Percentiles rank a stretch among this genome's conserved stretches.
Evolutionary conservation across 2,888 invertebrate species (phyloP).

Genomic region (Disparrhopalites patrizii): DNA sequence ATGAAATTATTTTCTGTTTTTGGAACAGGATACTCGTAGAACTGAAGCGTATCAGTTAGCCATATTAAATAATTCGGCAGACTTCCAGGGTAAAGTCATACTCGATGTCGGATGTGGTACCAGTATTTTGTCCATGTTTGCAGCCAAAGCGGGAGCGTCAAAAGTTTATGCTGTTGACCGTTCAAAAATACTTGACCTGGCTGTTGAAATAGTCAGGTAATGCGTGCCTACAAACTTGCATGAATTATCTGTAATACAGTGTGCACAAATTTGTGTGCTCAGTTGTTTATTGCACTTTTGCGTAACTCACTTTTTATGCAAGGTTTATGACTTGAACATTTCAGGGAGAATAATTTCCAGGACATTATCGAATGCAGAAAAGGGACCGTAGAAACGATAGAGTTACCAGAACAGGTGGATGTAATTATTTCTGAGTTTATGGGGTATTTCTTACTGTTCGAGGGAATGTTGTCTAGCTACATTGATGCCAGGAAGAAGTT

Average conservation of each 20-base stretch:
- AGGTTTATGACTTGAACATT: slow-evolving; percentile 46
- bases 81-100: slow-evolving; percentile 71
- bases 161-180: slow-evolving; percentile 91
- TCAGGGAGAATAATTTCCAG: slow-evolving; percentile 69
- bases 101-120: slow-evolving; percentile 98
- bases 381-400: slow-evolving; percentile 79
- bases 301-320: too few species aligned
- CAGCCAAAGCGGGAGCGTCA: slow-evolving; percentile 87
- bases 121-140: slow-evolving; percentile 96
- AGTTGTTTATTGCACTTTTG: too few species aligned
- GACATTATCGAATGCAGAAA: slow-evolving; percentile 72
- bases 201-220: slow-evolving; percentile 87
- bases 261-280: neutral
- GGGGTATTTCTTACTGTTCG: slow-evolving; percentile 95
- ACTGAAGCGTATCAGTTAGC: slow-evolving; percentile 85
- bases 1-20: too few species aligned
- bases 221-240: neutral
- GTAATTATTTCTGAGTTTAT: slow-evolving; percentile 97
- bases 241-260: neutral
- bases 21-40: slow-evolving; percentile 72
- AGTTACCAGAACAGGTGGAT: slow-evolving; percentile 75
- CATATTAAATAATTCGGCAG: slow-evolving; percentile 66
- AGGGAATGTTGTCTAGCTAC: slow-evolving; percentile 94
- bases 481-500: slow-evolving; percentile 81
- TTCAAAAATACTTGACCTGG: slow-evolving; percentile 92